These are phyloP conservation scores for Falco biarmicus DNA, from an alignment of 2,797 vertebrate genomes.

Conservation along the genomic window DNA sequence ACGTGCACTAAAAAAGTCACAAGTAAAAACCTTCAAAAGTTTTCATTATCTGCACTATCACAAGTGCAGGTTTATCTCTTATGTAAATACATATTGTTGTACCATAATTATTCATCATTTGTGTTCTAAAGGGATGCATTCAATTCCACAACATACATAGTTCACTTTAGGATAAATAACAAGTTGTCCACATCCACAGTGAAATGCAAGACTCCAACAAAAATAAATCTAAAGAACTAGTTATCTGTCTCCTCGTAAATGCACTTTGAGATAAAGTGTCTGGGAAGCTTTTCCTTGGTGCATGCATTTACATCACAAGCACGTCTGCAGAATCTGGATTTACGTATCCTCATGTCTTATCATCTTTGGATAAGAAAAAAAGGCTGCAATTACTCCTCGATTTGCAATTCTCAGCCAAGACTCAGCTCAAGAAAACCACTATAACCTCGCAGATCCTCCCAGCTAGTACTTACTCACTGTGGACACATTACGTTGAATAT, in stretches of 20 bases:
- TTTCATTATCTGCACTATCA: neutral
- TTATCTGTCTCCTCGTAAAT: neutral
- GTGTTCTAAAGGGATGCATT: neutral
- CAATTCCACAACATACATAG: neutral
- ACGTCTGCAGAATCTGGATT: neutral
- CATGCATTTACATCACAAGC: neutral
- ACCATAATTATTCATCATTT: neutral
- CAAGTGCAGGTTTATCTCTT: neutral
- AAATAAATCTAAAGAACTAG: neutral
- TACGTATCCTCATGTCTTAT: neutral
- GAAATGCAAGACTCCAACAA: neutral
- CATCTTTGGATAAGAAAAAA: neutral
- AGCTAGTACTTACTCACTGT: neutral
- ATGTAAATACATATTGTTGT: neutral
- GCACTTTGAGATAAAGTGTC: neutral
- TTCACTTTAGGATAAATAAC: neutral
- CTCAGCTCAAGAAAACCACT: neutral
- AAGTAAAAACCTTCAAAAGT: neutral
- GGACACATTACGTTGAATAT: neutral
- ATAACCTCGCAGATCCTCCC: neutral
- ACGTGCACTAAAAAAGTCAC: neutral
- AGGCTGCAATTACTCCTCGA: neutral
- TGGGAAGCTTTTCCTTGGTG: neutral
- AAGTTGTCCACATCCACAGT: neutral
- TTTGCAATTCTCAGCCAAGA: neutral